Evolutionary conservation across 2,797 vertebrate species (phyloP).

Genomic region (Pangasius djambal): DNA sequence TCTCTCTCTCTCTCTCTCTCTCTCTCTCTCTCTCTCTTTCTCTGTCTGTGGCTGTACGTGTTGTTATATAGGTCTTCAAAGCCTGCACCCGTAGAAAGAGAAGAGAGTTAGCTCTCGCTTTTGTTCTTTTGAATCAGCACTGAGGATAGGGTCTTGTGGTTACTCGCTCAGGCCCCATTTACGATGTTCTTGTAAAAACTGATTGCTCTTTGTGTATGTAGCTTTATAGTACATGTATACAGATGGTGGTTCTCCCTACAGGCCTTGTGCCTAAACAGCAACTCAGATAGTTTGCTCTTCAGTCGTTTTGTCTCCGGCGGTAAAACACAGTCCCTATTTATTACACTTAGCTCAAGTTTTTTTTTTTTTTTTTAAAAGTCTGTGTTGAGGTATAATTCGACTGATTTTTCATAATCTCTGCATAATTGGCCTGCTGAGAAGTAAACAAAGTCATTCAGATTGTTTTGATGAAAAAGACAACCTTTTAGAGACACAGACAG

Average conservation of each 20-base stretch:
- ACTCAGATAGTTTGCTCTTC: neutral
- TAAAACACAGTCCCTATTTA: neutral
- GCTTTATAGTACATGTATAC: constrained; percentile 33
- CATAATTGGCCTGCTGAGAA: neutral
- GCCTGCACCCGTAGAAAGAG: neutral
- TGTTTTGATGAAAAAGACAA: neutral
- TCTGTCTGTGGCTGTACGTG: neutral
- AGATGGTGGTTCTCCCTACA: constrained; percentile 21
- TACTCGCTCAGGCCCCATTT: constrained; percentile 34
- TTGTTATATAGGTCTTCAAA: neutral
- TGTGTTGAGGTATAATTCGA: neutral
- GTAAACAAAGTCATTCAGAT: neutral
- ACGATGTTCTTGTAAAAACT: constrained; percentile 40
- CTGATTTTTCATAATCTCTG: neutral
- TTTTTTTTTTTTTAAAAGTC: neutral
- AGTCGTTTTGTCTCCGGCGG: neutral
- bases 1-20: neutral
- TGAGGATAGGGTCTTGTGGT: neutral
- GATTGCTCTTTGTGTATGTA: constrained; percentile 40
- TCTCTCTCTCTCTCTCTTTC: constrained; percentile 8
- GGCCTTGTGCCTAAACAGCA: neutral
- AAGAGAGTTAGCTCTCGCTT: neutral
- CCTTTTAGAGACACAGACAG: neutral
- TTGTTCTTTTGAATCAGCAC: constrained; percentile 22
- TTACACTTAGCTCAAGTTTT: neutral